phyloP scores from a whole-genome alignment of 2,797 vertebrate genomes.

The Gadopsis marmoratus region DNA sequence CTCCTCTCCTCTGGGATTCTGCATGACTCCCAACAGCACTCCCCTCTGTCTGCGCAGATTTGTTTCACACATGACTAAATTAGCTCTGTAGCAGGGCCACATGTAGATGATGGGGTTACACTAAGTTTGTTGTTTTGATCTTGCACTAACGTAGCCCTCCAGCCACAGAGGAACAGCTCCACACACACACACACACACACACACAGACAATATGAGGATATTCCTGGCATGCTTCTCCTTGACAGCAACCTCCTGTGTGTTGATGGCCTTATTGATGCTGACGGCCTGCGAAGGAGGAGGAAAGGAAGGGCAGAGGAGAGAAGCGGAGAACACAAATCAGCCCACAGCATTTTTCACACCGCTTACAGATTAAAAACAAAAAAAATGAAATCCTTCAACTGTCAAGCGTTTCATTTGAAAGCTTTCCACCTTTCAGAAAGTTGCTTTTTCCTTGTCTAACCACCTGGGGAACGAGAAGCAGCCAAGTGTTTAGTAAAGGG shows the following conservation, averaged over 20 bases:
- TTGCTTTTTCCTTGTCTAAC: slow-evolving; percentile 21
- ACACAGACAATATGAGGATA: slow-evolving; percentile 88
- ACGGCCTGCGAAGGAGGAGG: slow-evolving; percentile 88
- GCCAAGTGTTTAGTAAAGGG: slow-evolving; percentile 28
- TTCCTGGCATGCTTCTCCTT: slow-evolving; percentile 99
- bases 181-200: slow-evolving; percentile 27
- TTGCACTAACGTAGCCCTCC: slow-evolving; percentile 56
- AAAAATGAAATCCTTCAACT: neutral
- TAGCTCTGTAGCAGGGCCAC: slow-evolving; percentile 40
- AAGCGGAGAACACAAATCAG: slow-evolving; percentile 53
- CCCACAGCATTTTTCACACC: slow-evolving; percentile 15
- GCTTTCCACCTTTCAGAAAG: slow-evolving; percentile 39
- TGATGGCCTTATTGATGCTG: slow-evolving; percentile 99
- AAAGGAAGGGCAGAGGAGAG: slow-evolving; percentile 38
- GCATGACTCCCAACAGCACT: neutral
- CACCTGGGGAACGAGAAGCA: slow-evolving; percentile 43
- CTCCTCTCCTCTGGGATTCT: neutral
- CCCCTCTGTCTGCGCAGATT: slow-evolving; percentile 4
- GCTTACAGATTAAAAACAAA: neutral
- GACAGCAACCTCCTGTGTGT: slow-evolving; percentile 98
- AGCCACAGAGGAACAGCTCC: slow-evolving; percentile 14
- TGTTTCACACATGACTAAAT: slow-evolving; percentile 43
- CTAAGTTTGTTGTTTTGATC: slow-evolving; percentile 51
- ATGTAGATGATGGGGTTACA: slow-evolving; percentile 37
- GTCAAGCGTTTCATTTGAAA: slow-evolving; percentile 42